These are phyloP conservation scores for Gryllus longicercus DNA, from an alignment of 2,888 invertebrate genomes.

Conservation along the genomic window DNA sequence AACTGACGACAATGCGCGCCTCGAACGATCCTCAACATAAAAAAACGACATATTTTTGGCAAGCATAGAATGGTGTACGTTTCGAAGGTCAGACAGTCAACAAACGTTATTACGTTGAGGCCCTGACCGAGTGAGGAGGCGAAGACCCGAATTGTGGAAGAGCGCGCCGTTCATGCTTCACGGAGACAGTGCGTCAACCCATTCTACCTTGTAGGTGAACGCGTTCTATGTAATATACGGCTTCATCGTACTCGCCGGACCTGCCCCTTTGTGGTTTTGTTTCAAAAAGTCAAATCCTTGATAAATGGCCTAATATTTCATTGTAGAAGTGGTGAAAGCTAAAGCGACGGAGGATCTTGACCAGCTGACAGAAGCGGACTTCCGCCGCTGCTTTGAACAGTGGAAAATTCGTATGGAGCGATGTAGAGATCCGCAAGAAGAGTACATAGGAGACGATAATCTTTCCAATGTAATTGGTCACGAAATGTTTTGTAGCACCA, in stretches of 20 bases:
- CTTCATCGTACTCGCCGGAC: neutral
- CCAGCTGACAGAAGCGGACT: constrained; percentile 3
- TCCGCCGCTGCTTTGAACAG: neutral
- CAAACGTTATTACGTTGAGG: neutral
- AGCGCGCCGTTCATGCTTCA: neutral
- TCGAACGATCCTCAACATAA: neutral
- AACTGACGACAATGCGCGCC: constrained; percentile 18
- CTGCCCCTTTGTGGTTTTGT: neutral
- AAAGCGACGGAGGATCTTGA: constrained; percentile 4
- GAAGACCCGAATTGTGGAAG: neutral
- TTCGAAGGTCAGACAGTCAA: constrained; percentile 1
- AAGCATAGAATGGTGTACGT: neutral
- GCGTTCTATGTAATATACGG: neutral
- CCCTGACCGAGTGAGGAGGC: neutral
- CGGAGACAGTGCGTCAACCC: neutral
- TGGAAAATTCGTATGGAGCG: neutral
- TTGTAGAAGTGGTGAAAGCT: constrained; percentile 1
- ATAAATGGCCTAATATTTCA: neutral
- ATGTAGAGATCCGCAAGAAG: neutral
- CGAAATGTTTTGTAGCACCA: constrained; percentile 5
- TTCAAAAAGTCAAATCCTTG: neutral
- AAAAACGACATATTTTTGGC: neutral
- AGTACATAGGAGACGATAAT: constrained; percentile 38
- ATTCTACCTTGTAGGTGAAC: neutral
- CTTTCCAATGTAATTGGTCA: constrained; percentile 20